phyloP scores from a whole-genome alignment of 1,140 invertebrate species.

The Euura saliciscinereae region DNA sequence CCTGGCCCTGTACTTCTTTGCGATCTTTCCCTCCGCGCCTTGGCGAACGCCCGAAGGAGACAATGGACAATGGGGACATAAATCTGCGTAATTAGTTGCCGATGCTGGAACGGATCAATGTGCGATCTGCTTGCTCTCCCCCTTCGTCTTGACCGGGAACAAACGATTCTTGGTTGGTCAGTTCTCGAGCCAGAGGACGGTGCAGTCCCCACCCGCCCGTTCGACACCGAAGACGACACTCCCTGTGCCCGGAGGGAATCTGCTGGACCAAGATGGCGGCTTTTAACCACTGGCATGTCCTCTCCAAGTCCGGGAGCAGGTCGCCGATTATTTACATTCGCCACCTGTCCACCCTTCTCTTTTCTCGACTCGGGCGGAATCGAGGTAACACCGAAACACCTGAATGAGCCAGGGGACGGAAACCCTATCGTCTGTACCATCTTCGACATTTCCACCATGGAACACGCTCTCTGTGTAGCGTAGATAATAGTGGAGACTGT shows the following conservation, averaged over 20 bases:
- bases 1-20: slow-evolving; percentile 29
- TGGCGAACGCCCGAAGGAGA: slow-evolving; percentile 47
- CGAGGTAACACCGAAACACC: too few species aligned
- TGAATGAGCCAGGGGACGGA: background rate
- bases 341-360: slow-evolving; percentile 34
- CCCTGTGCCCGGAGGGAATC: slow-evolving; percentile 40
- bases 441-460: background rate
- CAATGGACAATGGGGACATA: slow-evolving; percentile 71
- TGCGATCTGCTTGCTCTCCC: slow-evolving; percentile 54
- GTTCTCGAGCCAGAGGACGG: slow-evolving; percentile 52
- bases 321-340: slow-evolving; percentile 42
- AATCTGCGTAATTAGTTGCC: slow-evolving; percentile 73
- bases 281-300: background rate
- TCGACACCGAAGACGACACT: slow-evolving; percentile 38
- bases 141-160: slow-evolving; percentile 44
- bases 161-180: slow-evolving; percentile 60
- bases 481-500: slow-evolving; percentile 3
- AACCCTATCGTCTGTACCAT: background rate
- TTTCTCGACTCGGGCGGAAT: slow-evolving; percentile 18
- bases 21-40: slow-evolving; percentile 22
- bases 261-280: slow-evolving; percentile 48
- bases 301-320: slow-evolving; percentile 19
- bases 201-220: slow-evolving; percentile 39
- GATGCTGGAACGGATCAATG: slow-evolving; percentile 59
- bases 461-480: background rate